Conservation (phyloP, 2,797 vertebrate species). For the Lepilemur ruficaudatus region DNA sequence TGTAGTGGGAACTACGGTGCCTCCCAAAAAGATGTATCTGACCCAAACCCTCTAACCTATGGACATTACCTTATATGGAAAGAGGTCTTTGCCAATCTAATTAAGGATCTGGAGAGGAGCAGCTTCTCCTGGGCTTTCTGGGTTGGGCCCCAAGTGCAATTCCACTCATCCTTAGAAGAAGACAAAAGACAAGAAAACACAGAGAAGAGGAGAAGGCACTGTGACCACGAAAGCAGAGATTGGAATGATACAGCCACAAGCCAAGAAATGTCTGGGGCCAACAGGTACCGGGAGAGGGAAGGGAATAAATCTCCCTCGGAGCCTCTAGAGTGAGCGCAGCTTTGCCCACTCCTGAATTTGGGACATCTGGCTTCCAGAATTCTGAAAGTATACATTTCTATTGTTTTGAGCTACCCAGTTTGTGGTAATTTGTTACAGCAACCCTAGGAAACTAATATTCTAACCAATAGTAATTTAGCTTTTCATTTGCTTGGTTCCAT, state of each 20-base stretch:
- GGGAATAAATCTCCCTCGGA: not conserved
- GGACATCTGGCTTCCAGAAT: not conserved
- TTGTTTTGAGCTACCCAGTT: not conserved
- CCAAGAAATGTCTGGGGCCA: not conserved
- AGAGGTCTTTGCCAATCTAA: not conserved
- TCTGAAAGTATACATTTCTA: not conserved
- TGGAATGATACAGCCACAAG: not conserved
- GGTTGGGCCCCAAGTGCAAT: not conserved
- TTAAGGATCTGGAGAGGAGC: not conserved
- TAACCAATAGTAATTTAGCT: not conserved
- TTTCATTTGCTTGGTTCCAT: not conserved
- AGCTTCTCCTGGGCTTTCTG: not conserved
- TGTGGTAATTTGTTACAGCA: not conserved
- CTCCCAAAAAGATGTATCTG: not conserved
- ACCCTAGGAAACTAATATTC: not conserved
- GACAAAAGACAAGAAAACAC: not conserved
- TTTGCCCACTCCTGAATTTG: not conserved
- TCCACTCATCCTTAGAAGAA: not conserved
- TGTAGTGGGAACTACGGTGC: not conserved
- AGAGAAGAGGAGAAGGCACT: not conserved
- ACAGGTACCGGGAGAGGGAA: not conserved
- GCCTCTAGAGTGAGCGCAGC: accelerated
- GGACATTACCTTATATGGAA: not conserved
- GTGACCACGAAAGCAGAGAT: not conserved
- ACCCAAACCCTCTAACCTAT: not conserved